Percentiles rank a stretch among this genome's conserved stretches.
These are phyloP conservation scores for Semicossyphus pulcher DNA, from an alignment of 2,113 vertebrate genomes.

Conservation along the genomic window DNA sequence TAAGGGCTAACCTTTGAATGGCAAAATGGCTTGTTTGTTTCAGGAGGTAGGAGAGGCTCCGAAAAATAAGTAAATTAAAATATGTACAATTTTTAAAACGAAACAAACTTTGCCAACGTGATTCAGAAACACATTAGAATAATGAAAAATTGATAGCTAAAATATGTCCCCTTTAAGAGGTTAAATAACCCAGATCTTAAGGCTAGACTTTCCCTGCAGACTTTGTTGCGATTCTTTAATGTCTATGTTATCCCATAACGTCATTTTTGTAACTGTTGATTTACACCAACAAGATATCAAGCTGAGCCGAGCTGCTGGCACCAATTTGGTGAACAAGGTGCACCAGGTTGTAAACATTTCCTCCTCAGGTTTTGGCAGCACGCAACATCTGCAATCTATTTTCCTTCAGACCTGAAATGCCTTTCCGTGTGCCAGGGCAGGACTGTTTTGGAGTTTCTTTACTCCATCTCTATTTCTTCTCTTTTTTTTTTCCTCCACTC, in stretches of 20 bases:
- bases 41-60: too few relatives aligned
- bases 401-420: constrained; percentile 63
- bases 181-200: background rate
- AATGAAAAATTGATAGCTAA: too few relatives aligned
- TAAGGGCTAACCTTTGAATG: too few relatives aligned
- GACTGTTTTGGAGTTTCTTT: constrained; percentile 24
- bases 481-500: constrained; percentile 14
- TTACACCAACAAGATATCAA: constrained; percentile 19
- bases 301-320: constrained; percentile 46
- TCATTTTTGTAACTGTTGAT: background rate
- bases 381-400: constrained; percentile 72
- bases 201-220: too few relatives aligned
- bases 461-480: background rate
- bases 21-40: too few relatives aligned
- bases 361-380: constrained; percentile 53
- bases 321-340: constrained; percentile 57
- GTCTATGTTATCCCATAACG: background rate
- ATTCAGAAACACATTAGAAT: too few relatives aligned
- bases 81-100: too few relatives aligned
- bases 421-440: constrained; percentile 60
- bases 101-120: too few relatives aligned
- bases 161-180: background rate
- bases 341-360: constrained; percentile 70
- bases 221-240: background rate
- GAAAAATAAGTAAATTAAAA: too few relatives aligned